Base-by-base conservation (phyloP, 2,113 vertebrate genomes). In the Ageneiosus marmoratus region DNA sequence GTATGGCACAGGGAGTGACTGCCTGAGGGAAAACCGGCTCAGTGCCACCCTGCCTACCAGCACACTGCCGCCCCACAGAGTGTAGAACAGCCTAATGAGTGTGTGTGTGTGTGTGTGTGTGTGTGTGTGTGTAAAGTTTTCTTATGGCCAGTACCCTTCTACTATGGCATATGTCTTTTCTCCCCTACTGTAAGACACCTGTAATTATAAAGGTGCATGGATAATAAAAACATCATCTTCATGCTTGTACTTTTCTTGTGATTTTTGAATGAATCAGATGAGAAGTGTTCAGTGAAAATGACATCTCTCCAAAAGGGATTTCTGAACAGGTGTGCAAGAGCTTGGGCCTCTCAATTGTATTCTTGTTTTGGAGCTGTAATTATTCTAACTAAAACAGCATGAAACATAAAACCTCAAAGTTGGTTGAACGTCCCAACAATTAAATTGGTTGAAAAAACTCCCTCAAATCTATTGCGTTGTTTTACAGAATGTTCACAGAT, bases 11-110 rank as follows among this genome's bases (percentile, higher is more conserved):
- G 60, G 55, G 69, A 20, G 62, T 72, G 77, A 58, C 70, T 73
- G 85, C 84, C 87, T 83, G 60, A 70, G 86, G 37, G 85, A 77
- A 84, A 84, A 58, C 85, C 50, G 80, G 84, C 77, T 84, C 84
- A 76, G 62, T 86, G 81, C 86, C 82, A 81, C 80, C 78, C 48
- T 82, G 79, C 76, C 76, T 77, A 72, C 77, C 10, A 27, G 27
- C 51, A 46, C 70, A 85, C 84, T 86, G 77, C 83, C 76, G 48
- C 72, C 86, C 83, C 76, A 80, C 80, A 74, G 83, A 24, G 58
- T 77, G n/a, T 32, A 72, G 82, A 83, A 77, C 58, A 72, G 63
- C 75, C 75, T 83, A 79, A 76, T 81, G 84, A 73, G 67, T 78
- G 74, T 32, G 62, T 69, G 74, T 58, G 48, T 34, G 80, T 46